Conservation (phyloP, 2,888 invertebrate genomes). For the Corythucha ciliata region DNA sequence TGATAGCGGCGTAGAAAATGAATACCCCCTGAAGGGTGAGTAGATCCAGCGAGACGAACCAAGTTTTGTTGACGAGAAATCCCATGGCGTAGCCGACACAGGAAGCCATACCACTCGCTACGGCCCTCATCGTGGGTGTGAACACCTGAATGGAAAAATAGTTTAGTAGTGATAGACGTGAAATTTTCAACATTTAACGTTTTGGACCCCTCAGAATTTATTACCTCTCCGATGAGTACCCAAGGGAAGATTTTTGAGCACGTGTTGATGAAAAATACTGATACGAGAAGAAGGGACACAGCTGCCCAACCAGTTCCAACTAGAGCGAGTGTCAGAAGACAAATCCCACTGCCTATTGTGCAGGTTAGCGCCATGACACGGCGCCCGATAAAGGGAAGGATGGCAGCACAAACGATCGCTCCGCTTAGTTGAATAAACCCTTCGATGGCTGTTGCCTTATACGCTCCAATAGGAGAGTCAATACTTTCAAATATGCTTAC, state of each 20-base stretch:
- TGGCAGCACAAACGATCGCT: constrained; percentile 52
- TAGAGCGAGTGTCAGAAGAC: constrained; percentile 52
- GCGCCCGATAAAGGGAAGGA: constrained; percentile 47
- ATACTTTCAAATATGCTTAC: constrained; percentile 62
- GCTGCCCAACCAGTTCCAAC: constrained; percentile 52
- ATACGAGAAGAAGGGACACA: constrained; percentile 52
- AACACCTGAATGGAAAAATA: constrained; percentile 45
- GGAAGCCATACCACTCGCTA: constrained; percentile 63
- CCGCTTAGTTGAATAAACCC: constrained; percentile 59
- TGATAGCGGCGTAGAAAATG: constrained; percentile 36
- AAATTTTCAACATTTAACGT: neutral
- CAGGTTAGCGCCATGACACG: constrained; percentile 20
- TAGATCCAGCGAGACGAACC: constrained; percentile 29
- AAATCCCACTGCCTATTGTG: constrained; percentile 51
- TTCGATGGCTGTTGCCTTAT: constrained; percentile 62
- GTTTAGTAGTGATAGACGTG: neutral
- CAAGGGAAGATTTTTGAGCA: constrained; percentile 65
- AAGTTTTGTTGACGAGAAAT: constrained; percentile 65
- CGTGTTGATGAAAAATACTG: constrained; percentile 60
- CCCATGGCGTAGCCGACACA: constrained; percentile 66
- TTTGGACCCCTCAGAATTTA: neutral
- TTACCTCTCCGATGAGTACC: constrained; percentile 71
- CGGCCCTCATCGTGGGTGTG: constrained; percentile 56
- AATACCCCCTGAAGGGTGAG: constrained; percentile 33
- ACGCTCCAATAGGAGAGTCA: constrained; percentile 64